These are phyloP conservation scores for Montifringilla adamsi DNA, from an alignment of 2,113 vertebrate genomes.

Conservation along the genomic window DNA sequence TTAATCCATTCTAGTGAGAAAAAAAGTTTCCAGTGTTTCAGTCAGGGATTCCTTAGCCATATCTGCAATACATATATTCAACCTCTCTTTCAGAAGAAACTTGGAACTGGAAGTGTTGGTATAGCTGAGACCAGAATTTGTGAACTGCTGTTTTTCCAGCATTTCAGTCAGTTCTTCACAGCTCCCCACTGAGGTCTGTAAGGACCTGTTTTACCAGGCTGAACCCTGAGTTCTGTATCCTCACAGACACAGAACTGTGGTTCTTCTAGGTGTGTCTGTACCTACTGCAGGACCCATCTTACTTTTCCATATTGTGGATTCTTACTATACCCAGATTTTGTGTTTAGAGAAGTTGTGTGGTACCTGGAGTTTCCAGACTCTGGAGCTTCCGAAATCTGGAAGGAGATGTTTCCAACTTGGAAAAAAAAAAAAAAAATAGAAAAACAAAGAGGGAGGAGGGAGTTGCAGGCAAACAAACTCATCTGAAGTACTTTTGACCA, in stretches of 20 bases:
- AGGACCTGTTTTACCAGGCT: background rate
- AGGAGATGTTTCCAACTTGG: background rate
- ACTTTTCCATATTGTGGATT: background rate
- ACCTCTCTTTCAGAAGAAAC: background rate
- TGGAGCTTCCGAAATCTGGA: background rate
- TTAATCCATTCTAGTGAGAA: background rate
- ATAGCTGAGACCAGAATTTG: background rate
- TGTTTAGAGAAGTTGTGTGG: background rate
- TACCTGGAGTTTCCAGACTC: background rate
- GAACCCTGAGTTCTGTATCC: background rate
- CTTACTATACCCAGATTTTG: background rate
- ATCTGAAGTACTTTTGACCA: background rate
- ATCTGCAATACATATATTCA: background rate
- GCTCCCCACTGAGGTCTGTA: background rate
- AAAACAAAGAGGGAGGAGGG: rapidly evolving
- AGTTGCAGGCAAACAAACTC: background rate
- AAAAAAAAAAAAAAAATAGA: background rate
- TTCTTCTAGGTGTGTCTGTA: background rate
- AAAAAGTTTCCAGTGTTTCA: background rate
- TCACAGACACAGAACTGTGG: background rate
- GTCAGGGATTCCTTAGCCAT: background rate
- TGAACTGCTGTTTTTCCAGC: background rate
- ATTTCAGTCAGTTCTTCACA: background rate
- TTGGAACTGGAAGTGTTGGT: background rate
- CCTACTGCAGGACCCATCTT: background rate